Evolutionary conservation across 1,140 invertebrate species (phyloP), one percentile per base, ranked within the genome.

Genomic region (Habropoda laboriosa): DNA sequence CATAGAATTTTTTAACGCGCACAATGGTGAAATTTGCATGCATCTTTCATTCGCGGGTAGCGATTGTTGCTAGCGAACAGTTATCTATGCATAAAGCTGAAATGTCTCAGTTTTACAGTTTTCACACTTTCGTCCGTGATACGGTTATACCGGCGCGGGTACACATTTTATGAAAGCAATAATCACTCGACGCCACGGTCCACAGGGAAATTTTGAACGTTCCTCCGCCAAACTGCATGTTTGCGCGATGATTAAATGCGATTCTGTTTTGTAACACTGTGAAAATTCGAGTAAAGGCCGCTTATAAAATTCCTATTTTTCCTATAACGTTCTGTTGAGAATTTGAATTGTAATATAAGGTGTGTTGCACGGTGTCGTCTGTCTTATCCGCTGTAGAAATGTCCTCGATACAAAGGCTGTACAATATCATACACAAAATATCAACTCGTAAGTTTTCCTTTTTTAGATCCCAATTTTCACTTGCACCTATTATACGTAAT

Each of bases 1-100:
- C 86, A 88, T 87, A 78, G 81, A 87, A 87, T 87, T 82, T 85
- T 87, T 86, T 80, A 82, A 51, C 53, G 45, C 16, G 13, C 30
- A 21, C 24, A 24, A 60, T 42, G 58, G 27, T 79, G 67, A 27
- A 66, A 81, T 81, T 72, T 78, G 53, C 63, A 80, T 80, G 63
- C 53, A 80, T 61, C 63, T 68, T 64, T 71, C 71, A 74, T 66
- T 66, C 72, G 32, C 27, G 18, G 6, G 18, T 32, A 21, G 10
- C 30, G 42, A 13, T 5, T 24, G 55, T 60, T 67, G 76, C n/a
- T 16, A 13, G 12, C 12, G 47, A 32, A 51, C 51, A 30, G 64
- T 80, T 49, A 24, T 35, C 40, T 63, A 27, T 27, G 57, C 27
- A 30, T 51, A 66, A 84, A 74, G 30, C 49, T 24, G 57, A 73